A percentile compares a stretch with the other conserved stretches of the same genome.
Evolutionary conservation across 2,113 vertebrate species (phyloP).

Genomic region (Rostratula benghalensis): DNA sequence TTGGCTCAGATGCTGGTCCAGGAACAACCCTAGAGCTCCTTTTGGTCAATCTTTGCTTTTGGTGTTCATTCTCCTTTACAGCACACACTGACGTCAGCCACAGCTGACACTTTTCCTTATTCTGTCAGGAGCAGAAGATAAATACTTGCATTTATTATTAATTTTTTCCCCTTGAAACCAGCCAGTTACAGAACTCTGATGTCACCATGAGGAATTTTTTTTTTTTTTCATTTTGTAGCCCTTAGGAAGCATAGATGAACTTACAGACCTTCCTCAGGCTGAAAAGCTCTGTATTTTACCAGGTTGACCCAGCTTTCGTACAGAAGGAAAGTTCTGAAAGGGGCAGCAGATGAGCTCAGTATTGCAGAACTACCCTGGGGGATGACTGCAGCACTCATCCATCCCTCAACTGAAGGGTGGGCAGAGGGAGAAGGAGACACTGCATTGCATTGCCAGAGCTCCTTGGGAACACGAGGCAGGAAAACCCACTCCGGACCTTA

Average conservation of each 20-base stretch:
- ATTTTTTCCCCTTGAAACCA: not conserved
- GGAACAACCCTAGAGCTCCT: fast-evolving
- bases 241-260: not conserved
- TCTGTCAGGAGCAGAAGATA: not conserved
- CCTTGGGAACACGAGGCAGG: not conserved
- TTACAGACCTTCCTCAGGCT: too few species aligned
- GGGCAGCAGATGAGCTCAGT: not conserved
- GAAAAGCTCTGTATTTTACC: not conserved
- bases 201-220: not conserved
- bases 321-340: not conserved
- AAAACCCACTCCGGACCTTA: not conserved
- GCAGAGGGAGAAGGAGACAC: not conserved
- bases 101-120: not conserved
- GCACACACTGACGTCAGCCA: not conserved
- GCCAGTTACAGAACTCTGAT: not conserved
- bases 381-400: not conserved
- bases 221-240: not conserved
- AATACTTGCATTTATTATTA: not conserved
- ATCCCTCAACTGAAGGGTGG: not conserved
- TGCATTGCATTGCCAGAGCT: not conserved
- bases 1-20: not conserved
- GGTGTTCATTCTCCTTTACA: too few species aligned
- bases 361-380: too few species aligned
- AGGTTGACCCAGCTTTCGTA: not conserved
- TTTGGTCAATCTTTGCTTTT: not conserved